A percentile compares a stretch with the other conserved stretches of the same genome.
These are phyloP conservation scores for Phodopus roborovskii DNA, from an alignment of 2,113 vertebrate species.

Conservation along the genomic window DNA sequence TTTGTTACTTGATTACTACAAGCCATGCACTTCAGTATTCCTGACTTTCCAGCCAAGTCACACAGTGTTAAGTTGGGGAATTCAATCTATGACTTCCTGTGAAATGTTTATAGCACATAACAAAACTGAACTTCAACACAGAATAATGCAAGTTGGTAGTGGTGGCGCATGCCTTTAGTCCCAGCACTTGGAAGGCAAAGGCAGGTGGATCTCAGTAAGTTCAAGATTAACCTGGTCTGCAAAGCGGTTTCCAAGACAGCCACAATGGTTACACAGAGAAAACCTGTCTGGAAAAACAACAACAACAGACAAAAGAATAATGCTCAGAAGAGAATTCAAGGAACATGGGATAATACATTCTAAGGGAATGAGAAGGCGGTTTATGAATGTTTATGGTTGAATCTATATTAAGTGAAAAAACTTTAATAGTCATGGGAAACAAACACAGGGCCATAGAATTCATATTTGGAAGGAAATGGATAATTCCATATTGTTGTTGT, in stretches of 20 bases:
- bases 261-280: no score
- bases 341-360: not conserved
- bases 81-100: not conserved
- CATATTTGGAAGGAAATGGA: not conserved
- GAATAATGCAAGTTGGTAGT: not conserved
- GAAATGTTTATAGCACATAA: not conserved
- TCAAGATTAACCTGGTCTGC: no score
- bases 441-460: not conserved
- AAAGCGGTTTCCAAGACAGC: no score
- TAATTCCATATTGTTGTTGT: not conserved
- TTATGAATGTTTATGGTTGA: not conserved
- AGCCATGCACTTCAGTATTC: not conserved
- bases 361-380: not conserved
- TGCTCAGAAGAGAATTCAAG: not conserved
- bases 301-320: not conserved
- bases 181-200: no score
- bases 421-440: constrained; percentile 36
- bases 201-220: no score
- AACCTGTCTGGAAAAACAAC: no score
- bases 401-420: not conserved
- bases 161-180: no score
- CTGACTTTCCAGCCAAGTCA: not conserved
- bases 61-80: not conserved
- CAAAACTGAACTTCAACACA: constrained; percentile 26
- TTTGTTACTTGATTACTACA: constrained; percentile 15